Percentiles rank a stretch among this genome's conserved stretches.
These are phyloP conservation scores for Bothrops alternatus DNA, from an alignment of 2,797 vertebrate genomes.

Conservation along the genomic window DNA sequence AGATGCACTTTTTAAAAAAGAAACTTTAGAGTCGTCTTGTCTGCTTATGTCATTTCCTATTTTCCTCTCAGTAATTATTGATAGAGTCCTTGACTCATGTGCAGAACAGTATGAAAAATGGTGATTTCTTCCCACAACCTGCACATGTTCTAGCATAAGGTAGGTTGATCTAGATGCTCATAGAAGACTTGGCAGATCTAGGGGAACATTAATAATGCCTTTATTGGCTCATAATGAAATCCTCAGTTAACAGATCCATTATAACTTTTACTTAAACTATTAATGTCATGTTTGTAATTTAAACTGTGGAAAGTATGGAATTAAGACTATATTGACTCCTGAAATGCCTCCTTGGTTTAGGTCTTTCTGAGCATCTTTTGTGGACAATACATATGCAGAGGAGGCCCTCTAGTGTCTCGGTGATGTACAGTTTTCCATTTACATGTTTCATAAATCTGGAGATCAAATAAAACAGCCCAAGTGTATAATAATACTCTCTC, in stretches of 20 bases:
- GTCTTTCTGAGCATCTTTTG: background rate
- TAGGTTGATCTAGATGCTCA: background rate
- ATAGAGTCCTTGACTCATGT: constrained; percentile 13
- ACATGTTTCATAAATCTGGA: accelerated
- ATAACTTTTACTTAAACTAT: background rate
- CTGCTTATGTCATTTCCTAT: constrained; percentile 39
- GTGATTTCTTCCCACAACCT: background rate
- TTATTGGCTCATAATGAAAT: background rate
- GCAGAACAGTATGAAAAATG: background rate
- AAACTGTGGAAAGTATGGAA: background rate
- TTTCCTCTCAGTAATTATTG: constrained; percentile 19
- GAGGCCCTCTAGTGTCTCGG: constrained; percentile 63
- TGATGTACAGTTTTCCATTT: background rate
- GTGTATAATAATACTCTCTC: background rate
- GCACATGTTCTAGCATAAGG: background rate
- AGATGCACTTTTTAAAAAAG: constrained; percentile 28
- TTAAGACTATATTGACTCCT: background rate
- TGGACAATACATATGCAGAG: constrained; percentile 32
- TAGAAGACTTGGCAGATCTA: background rate
- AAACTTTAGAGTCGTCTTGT: constrained; percentile 38
- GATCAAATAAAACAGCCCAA: background rate
- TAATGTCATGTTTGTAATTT: background rate
- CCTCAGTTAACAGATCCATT: background rate
- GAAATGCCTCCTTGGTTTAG: background rate
- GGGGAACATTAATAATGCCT: background rate